phyloP scores from a whole-genome alignment of 1,140 invertebrate species.

The Rhagoletis pomonella region DNA sequence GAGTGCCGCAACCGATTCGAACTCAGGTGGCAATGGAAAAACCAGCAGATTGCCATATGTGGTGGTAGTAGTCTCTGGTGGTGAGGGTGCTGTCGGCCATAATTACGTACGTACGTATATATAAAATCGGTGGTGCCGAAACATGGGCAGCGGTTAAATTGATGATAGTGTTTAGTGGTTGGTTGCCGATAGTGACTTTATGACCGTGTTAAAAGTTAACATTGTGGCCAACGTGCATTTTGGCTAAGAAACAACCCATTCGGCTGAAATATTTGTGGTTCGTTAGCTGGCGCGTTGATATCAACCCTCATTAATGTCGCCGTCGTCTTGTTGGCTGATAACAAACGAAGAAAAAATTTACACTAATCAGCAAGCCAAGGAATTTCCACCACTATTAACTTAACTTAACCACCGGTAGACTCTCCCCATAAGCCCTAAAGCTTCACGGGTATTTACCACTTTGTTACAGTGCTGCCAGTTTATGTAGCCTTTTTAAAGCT shows the following conservation, averaged over 20 bases:
- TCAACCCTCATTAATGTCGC: not conserved
- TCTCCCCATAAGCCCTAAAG: too few relatives aligned
- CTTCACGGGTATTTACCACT: too few relatives aligned
- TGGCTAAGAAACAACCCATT: not conserved
- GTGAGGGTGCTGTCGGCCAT: not conserved
- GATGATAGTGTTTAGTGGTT: constrained; percentile 12
- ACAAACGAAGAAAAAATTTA: not conserved
- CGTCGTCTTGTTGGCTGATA: not conserved
- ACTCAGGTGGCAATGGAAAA: not conserved
- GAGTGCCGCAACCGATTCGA: too few relatives aligned
- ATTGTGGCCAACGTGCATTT: not conserved
- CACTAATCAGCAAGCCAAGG: constrained; percentile 10
- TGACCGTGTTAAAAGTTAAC: too few relatives aligned
- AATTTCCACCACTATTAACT: constrained; percentile 24
- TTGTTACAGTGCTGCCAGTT: too few relatives aligned
- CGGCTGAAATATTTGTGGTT: not conserved
- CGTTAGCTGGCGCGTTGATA: constrained; percentile 6
- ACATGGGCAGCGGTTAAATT: not conserved
- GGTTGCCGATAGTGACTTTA: not conserved
- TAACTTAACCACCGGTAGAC: too few relatives aligned
- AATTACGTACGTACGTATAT: too few relatives aligned
- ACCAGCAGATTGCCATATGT: not conserved
- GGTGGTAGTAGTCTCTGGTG: too few relatives aligned
- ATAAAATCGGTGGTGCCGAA: not conserved
- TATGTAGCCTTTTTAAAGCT: too few relatives aligned